Percentiles rank a stretch among this genome's conserved stretches.
These are phyloP conservation scores for Platichthys flesus DNA, from an alignment of 2,113 vertebrate genomes.

Conservation along the genomic window DNA sequence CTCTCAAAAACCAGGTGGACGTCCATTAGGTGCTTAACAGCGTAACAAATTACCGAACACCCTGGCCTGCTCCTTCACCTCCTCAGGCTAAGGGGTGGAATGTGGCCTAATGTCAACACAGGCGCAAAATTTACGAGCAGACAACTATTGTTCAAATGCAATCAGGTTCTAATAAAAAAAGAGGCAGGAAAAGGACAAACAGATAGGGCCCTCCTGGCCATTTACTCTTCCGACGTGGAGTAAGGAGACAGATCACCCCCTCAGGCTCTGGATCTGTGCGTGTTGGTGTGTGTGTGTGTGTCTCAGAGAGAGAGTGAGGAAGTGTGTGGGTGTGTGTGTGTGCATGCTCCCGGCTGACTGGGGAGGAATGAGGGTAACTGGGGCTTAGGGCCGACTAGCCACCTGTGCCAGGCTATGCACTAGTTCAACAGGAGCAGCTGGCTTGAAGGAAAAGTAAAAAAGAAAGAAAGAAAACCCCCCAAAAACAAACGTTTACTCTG, in stretches of 20 bases:
- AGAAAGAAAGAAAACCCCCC: background rate
- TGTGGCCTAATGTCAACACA: constrained; percentile 79
- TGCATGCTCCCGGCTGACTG: constrained; percentile 35
- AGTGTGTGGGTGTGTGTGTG: constrained; percentile 12
- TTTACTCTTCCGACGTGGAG: constrained; percentile 69
- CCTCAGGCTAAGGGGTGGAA: constrained; percentile 74
- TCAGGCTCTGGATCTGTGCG: constrained; percentile 43
- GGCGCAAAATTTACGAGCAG: constrained; percentile 79
- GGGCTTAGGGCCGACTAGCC: constrained; percentile 41
- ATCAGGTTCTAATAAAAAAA: constrained; percentile 73
- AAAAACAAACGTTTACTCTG: constrained; percentile 47
- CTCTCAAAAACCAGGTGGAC: constrained; percentile 78
- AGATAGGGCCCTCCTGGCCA: constrained; percentile 58
- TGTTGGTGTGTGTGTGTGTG: constrained; percentile 32
- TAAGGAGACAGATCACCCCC: constrained; percentile 63
- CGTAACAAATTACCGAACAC: constrained; percentile 83
- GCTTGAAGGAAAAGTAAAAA: constrained; percentile 6
- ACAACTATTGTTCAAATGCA: constrained; percentile 77
- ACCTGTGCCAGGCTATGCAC: constrained; percentile 54
- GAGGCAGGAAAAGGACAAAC: constrained; percentile 68
- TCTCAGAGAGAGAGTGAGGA: background rate
- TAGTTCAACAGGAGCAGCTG: constrained; percentile 41
- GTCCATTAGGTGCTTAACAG: constrained; percentile 80
- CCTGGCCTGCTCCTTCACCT: constrained; percentile 66
- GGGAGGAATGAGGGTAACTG: constrained; percentile 30